phyloP scores from a whole-genome alignment of 1,140 invertebrate genomes.

The Hirudo medicinalis region DNA sequence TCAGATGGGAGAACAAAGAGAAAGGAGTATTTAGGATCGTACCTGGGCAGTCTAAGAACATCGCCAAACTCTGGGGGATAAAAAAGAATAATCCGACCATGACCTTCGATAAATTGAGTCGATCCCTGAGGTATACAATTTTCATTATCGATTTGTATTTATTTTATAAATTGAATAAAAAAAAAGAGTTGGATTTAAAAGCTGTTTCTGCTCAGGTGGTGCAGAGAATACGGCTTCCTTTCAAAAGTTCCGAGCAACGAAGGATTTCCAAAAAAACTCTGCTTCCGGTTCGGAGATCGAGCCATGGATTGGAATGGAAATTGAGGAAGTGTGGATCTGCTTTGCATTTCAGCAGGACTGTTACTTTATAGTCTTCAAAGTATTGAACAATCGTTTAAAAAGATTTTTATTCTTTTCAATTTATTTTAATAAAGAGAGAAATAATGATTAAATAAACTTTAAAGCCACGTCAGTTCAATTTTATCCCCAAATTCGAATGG shows the following conservation, averaged over 20 bases:
- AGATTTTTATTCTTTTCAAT: too few relatives aligned
- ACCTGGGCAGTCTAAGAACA: slow-evolving; percentile 74
- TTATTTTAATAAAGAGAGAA: too few relatives aligned
- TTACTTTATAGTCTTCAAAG: too few relatives aligned
- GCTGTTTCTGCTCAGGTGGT: background rate
- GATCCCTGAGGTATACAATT: slow-evolving; percentile 62
- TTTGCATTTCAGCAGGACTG: too few relatives aligned
- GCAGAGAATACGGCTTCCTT: slow-evolving; percentile 12
- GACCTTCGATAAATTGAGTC: slow-evolving; percentile 99
- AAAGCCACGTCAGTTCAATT: too few relatives aligned
- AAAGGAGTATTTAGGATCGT: slow-evolving; percentile 96
- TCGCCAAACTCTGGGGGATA: slow-evolving; percentile 89
- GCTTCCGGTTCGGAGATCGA: slow-evolving; percentile 22
- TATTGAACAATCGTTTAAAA: too few relatives aligned
- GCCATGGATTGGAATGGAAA: slow-evolving; percentile 15
- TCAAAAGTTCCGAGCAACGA: slow-evolving; percentile 17
- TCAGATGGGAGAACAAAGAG: slow-evolving; percentile 97
- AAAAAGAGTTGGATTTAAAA: background rate
- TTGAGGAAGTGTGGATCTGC: background rate
- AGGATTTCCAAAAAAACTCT: slow-evolving; percentile 23
- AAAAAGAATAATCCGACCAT: slow-evolving; percentile 99
- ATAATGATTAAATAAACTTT: too few relatives aligned
- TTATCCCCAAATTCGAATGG: too few relatives aligned
- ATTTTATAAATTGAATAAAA: background rate
- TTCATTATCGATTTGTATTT: background rate